These are phyloP conservation scores for Busseola fusca DNA, from an alignment of 2,888 invertebrate species.

Conservation along the genomic window DNA sequence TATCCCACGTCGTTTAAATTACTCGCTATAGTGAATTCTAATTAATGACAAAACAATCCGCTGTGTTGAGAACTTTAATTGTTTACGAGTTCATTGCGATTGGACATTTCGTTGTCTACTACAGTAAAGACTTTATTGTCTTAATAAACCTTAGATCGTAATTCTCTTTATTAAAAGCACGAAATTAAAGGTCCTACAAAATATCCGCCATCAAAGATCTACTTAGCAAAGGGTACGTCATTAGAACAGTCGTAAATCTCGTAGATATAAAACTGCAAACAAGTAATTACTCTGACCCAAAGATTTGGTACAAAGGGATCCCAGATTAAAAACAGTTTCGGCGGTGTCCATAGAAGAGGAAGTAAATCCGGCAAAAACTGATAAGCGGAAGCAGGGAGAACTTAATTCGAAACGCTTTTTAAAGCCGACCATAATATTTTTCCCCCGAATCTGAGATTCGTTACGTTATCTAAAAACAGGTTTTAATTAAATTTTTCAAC, in stretches of 20 bases:
- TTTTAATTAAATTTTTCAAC: slow-evolving; percentile 78
- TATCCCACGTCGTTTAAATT: slow-evolving; percentile 38
- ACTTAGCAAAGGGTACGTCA: slow-evolving; percentile 54
- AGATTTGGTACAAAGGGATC: slow-evolving; percentile 64
- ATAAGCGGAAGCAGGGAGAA: slow-evolving; percentile 65
- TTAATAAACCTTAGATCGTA: slow-evolving; percentile 43
- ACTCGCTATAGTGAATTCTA: slow-evolving; percentile 44
- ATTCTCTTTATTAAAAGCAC: slow-evolving; percentile 45
- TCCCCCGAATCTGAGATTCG: slow-evolving; percentile 61
- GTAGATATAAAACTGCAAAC: slow-evolving; percentile 64
- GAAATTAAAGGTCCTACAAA: slow-evolving; percentile 43
- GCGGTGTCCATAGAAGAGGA: slow-evolving; percentile 64
- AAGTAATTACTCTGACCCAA: slow-evolving; percentile 64
- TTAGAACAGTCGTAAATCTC: slow-evolving; percentile 59
- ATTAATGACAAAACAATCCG: slow-evolving; percentile 52
- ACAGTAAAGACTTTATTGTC: slow-evolving; percentile 47
- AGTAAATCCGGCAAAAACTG: slow-evolving; percentile 69
- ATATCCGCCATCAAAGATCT: slow-evolving; percentile 45
- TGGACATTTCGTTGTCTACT: slow-evolving; percentile 46
- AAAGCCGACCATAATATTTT: slow-evolving; percentile 69
- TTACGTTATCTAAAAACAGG: slow-evolving; percentile 72
- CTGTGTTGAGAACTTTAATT: slow-evolving; percentile 54
- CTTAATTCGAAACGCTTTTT: slow-evolving; percentile 69
- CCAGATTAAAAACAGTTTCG: slow-evolving; percentile 64
- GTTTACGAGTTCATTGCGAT: slow-evolving; percentile 48